phyloP scores from a whole-genome alignment of 2,113 vertebrate genomes.

The Empidonax alnorum region DNA sequence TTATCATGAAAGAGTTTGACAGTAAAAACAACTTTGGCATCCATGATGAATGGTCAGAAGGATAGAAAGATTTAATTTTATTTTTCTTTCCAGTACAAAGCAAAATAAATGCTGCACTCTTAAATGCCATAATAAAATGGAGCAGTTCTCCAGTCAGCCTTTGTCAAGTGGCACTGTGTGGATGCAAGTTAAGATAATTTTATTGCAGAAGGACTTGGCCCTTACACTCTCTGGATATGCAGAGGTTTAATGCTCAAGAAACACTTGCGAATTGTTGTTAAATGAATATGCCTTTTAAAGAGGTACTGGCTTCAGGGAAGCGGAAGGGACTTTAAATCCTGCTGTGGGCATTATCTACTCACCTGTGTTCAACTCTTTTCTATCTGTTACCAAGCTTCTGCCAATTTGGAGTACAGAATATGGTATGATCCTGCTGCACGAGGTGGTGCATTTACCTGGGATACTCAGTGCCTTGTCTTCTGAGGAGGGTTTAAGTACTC shows the following conservation, averaged over 20 bases:
- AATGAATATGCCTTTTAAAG: not conserved
- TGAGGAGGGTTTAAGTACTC: not conserved
- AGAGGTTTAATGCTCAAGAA: not conserved
- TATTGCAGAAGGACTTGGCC: not conserved
- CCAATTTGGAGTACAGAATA: not conserved
- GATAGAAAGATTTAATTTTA: not conserved
- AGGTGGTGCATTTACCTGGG: not conserved
- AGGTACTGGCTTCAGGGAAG: not conserved
- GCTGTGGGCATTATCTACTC: not conserved
- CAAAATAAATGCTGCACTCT: not conserved
- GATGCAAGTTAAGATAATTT: not conserved
- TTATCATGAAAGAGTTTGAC: not conserved
- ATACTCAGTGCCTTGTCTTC: not conserved
- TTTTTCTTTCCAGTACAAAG: not conserved
- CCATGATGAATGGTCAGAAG: not conserved
- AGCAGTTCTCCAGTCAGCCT: not conserved
- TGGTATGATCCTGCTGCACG: not conserved
- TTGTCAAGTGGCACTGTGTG: not conserved
- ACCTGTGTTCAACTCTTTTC: not conserved
- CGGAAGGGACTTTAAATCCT: not conserved
- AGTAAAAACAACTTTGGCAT: not conserved
- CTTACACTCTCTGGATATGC: not conserved
- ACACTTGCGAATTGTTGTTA: not conserved
- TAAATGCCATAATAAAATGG: not conserved
- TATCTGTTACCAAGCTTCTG: not conserved